phyloP scores from a whole-genome alignment of 2,113 vertebrate genomes.

The Diphyllodes magnificus region DNA sequence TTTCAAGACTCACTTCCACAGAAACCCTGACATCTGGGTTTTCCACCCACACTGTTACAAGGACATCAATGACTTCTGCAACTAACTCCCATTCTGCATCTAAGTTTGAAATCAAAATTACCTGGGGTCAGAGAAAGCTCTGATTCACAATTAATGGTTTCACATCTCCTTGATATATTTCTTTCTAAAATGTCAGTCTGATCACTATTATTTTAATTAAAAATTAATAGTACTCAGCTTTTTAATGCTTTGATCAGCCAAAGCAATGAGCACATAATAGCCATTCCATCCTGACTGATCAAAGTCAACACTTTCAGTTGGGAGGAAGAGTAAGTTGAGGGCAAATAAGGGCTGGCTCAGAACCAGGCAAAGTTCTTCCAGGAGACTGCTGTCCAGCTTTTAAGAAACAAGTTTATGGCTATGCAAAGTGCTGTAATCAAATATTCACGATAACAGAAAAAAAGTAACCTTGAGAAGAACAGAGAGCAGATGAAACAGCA shows the following conservation, averaged over 20 bases:
- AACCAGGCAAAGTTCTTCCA: not conserved
- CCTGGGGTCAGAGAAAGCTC: not conserved
- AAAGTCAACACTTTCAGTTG: not conserved
- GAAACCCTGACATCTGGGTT: not conserved
- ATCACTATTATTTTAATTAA: not conserved
- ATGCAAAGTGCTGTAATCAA: not conserved
- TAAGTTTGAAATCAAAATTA: not conserved
- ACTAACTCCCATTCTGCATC: not conserved
- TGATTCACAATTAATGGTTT: not conserved
- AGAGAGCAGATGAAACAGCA: not conserved
- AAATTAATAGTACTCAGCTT: not conserved
- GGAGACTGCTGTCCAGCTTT: not conserved
- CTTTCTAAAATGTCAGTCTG: not conserved
- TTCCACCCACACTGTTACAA: not conserved
- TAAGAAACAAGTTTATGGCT: not conserved
- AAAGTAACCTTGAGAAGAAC: slow-evolving; percentile 20
- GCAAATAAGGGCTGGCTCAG: not conserved
- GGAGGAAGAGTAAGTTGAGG: not conserved
- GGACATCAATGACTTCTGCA: not conserved
- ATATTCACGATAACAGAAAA: not conserved
- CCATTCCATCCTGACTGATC: not conserved
- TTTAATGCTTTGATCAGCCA: not conserved
- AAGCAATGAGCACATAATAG: not conserved
- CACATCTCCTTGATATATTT: not conserved
- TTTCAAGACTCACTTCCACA: not conserved